Evolutionary conservation across 2,888 invertebrate genomes (phyloP).

Genomic region (Galerucella nymphaeae): DNA sequence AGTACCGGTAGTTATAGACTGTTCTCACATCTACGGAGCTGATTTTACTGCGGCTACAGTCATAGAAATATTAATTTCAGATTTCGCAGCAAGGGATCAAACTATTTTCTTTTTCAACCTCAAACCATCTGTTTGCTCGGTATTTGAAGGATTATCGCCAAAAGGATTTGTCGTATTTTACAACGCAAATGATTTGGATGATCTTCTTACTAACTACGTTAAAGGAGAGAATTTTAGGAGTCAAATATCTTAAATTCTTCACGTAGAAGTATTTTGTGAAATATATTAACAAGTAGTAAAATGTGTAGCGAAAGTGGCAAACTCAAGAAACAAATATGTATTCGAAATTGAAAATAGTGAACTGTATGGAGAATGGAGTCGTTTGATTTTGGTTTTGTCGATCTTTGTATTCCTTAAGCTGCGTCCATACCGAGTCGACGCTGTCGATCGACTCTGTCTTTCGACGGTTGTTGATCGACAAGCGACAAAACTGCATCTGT

Average conservation of each 20-base stretch:
- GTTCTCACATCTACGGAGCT: constrained; percentile 87
- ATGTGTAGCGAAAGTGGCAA: too few relatives aligned
- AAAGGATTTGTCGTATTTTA: constrained; percentile 82
- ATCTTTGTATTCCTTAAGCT: too few relatives aligned
- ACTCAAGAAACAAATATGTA: too few relatives aligned
- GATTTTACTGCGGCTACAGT: constrained; percentile 89
- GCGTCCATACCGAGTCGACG: too few relatives aligned
- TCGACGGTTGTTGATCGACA: too few relatives aligned
- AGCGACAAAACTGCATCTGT: too few relatives aligned
- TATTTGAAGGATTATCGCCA: constrained; percentile 83
- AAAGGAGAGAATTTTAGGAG: constrained; percentile 21
- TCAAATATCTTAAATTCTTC: neutral
- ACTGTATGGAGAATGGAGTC: too few relatives aligned
- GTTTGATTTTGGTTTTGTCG: too few relatives aligned
- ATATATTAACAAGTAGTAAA: neutral
- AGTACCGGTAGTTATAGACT: constrained; percentile 86
- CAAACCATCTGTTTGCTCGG: constrained; percentile 84
- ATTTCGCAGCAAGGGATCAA: constrained; percentile 79
- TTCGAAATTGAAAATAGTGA: too few relatives aligned
- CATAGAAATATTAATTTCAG: constrained; percentile 78
- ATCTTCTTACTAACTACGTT: constrained; percentile 66
- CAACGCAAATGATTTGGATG: constrained; percentile 79
- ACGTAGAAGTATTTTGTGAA: neutral
- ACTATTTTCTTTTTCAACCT: constrained; percentile 84
- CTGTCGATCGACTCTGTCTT: too few relatives aligned